Conservation (phyloP, 2,113 vertebrate species). For the Channa argus region DNA sequence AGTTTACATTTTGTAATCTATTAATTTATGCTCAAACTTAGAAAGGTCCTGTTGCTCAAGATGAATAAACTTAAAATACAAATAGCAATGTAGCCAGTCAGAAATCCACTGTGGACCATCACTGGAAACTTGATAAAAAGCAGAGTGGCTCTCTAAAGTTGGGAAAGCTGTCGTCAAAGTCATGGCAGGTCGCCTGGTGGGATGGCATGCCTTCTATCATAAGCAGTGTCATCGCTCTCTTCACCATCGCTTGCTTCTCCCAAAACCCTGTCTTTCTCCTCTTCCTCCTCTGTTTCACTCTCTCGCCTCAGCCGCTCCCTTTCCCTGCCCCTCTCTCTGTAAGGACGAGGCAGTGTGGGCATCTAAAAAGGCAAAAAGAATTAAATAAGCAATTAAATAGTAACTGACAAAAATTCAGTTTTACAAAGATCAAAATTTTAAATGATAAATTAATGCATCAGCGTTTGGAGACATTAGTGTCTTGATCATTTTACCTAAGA, state of each 20-base stretch:
- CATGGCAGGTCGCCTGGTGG: slow-evolving; percentile 77
- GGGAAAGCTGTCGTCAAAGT: slow-evolving; percentile 44
- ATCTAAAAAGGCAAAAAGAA: slow-evolving; percentile 56
- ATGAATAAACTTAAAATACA: slow-evolving; percentile 5
- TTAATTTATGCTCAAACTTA: slow-evolving; percentile 19
- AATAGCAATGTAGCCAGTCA: slow-evolving; percentile 9
- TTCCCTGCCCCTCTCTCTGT: slow-evolving; percentile 69
- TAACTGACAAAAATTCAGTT: background rate
- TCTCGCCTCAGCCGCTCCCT: slow-evolving; percentile 67
- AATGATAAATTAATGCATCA: background rate
- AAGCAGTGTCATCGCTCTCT: slow-evolving; percentile 85
- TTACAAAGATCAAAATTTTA: background rate
- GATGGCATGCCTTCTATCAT: slow-evolving; percentile 79
- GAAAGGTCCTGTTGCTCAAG: slow-evolving; percentile 2
- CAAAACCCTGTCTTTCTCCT: slow-evolving; percentile 76
- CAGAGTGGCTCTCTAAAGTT: slow-evolving; percentile 12
- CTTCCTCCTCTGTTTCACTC: slow-evolving; percentile 82
- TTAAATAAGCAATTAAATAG: background rate
- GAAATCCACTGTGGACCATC: slow-evolving; percentile 27
- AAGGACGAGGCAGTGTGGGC: slow-evolving; percentile 65
- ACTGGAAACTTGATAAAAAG: background rate
- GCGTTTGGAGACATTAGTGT: background rate
- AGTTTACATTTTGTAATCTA: slow-evolving; percentile 14
- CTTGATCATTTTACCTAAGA: background rate
- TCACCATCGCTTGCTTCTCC: slow-evolving; percentile 80